A percentile compares a stretch with the other conserved stretches of the same genome.
Evolutionary conservation across 2,113 vertebrate species (phyloP).

Genomic region (Eolophus roseicapilla): DNA sequence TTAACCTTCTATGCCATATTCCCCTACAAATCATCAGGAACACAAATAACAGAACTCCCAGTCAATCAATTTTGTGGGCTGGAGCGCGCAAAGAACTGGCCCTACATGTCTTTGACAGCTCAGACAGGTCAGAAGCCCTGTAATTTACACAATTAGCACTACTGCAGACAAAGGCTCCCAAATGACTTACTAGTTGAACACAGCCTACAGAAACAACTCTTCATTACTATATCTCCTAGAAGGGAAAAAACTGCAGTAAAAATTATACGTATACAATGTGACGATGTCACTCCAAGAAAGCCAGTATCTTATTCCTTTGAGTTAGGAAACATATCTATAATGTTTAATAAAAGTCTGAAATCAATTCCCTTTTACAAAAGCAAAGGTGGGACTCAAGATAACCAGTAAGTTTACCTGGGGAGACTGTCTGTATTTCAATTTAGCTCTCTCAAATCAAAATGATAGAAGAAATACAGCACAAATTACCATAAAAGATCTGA

Average conservation of each 20-base stretch:
- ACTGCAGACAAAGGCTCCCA: background rate
- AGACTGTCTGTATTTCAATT: background rate
- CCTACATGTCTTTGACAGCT: rapidly evolving
- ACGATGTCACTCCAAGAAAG: background rate
- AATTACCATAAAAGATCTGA: background rate
- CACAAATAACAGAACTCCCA: background rate
- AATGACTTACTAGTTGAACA: background rate
- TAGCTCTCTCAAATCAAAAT: background rate
- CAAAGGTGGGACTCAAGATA: background rate
- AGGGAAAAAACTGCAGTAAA: background rate
- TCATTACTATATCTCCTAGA: background rate
- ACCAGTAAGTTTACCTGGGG: background rate
- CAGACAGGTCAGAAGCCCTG: background rate
- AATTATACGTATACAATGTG: background rate
- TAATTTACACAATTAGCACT: background rate
- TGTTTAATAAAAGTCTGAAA: background rate
- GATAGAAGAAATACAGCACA: background rate
- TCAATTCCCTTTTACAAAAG: background rate
- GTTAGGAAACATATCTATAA: background rate
- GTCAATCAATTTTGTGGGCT: background rate
- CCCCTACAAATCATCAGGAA: background rate
- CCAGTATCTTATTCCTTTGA: background rate
- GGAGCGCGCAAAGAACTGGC: background rate
- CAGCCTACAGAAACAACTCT: background rate
- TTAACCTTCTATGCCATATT: background rate